Evolutionary conservation across 1,140 invertebrate species (phyloP).

Genomic region (Cephus cinctus): DNA sequence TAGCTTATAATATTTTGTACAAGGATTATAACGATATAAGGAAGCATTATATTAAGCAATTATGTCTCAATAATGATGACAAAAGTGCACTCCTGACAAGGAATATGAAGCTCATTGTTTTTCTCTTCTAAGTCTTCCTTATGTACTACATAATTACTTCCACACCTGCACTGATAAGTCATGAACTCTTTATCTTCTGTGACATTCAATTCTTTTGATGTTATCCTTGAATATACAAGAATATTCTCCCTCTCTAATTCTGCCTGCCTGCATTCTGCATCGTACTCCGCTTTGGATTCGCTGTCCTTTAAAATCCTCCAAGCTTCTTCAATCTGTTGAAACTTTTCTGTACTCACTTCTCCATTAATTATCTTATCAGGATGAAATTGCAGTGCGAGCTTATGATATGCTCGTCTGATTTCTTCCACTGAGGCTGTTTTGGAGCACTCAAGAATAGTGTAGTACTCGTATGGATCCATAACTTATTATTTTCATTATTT

Average conservation of each 20-base stretch:
- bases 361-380: conserved; percentile 60
- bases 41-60: not conserved
- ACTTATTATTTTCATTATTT: no score
- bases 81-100: conserved; percentile 69
- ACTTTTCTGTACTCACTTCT: conserved; percentile 39
- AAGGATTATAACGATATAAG: not conserved
- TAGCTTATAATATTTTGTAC: not conserved
- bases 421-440: conserved; percentile 58
- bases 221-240: conserved; percentile 59
- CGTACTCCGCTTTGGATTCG: conserved; percentile 59
- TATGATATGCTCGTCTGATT: conserved; percentile 64
- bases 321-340: conserved; percentile 62
- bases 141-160: conserved; percentile 60
- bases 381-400: conserved; percentile 60
- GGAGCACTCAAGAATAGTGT: conserved; percentile 61
- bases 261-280: conserved; percentile 54
- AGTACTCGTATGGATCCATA: conserved; percentile 49
- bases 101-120: conserved; percentile 53
- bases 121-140: conserved; percentile 46
- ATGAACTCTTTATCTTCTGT: conserved; percentile 44
- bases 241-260: conserved; percentile 56
- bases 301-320: conserved; percentile 63
- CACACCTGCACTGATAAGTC: conserved; percentile 65
- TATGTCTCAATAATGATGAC: conserved; percentile 58
- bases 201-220: conserved; percentile 54